Percentiles rank a stretch among this genome's conserved stretches.
Evolutionary conservation across 2,113 vertebrate species (phyloP).

Genomic region (Canis aureus): DNA sequence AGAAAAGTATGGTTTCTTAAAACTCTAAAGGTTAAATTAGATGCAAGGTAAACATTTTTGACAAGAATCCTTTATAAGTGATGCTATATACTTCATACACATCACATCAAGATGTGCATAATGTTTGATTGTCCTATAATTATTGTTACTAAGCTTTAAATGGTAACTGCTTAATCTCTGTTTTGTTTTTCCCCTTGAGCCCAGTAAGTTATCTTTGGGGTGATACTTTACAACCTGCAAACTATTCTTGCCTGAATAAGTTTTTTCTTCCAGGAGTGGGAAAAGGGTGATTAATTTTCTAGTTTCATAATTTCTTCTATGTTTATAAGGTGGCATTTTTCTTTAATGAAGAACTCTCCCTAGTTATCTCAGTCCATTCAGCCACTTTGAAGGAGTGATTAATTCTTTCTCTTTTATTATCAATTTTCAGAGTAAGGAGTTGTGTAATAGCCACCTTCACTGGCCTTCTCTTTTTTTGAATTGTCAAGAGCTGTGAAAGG

Average conservation of each 20-base stretch:
- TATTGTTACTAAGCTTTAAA: neutral
- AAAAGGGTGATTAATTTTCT: neutral
- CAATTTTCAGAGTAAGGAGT: neutral
- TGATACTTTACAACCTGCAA: neutral
- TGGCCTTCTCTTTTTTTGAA: neutral
- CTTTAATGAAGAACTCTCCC: neutral
- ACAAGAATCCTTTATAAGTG: neutral
- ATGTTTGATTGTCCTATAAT: neutral
- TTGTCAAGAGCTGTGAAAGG: neutral
- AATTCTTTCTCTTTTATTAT: neutral
- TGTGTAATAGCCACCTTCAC: neutral
- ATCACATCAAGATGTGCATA: neutral
- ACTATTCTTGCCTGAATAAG: neutral
- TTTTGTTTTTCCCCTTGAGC: neutral
- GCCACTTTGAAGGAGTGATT: neutral
- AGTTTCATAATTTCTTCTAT: neutral
- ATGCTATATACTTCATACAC: neutral
- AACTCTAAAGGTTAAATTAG: neutral
- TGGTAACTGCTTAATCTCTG: neutral
- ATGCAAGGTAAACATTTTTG: neutral
- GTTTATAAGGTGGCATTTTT: neutral
- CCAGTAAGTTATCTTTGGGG: neutral
- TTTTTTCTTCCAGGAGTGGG: neutral
- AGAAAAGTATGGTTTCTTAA: neutral
- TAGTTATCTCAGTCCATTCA: neutral